Evolutionary conservation across 1,140 invertebrate genomes (phyloP).

Genomic region (Monochamus saltuarius): DNA sequence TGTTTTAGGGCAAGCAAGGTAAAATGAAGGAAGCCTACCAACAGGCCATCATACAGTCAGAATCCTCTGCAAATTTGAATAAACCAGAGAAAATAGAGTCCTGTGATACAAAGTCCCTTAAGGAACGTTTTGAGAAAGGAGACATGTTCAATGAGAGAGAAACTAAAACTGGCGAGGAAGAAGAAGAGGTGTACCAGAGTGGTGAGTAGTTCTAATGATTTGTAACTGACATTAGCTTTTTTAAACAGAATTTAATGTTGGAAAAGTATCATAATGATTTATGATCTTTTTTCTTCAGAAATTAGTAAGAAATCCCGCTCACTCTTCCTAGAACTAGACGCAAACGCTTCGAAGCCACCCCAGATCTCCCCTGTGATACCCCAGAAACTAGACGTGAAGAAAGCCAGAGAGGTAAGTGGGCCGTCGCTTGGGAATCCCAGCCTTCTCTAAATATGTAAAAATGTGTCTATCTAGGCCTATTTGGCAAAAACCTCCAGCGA

Average conservation of each 20-base stretch:
- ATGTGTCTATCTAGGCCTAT: constrained; percentile 52
- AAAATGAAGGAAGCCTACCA: constrained; percentile 92
- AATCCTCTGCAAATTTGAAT: constrained; percentile 44
- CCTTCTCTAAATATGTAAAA: not conserved
- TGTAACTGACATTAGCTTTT: too few species aligned
- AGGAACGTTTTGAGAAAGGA: constrained; percentile 82
- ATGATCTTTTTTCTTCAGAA: constrained; percentile 55
- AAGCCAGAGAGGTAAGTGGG: constrained; percentile 43
- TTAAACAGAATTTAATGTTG: too few species aligned
- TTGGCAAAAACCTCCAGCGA: constrained; percentile 61
- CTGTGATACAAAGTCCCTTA: constrained; percentile 68
- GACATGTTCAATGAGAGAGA: constrained; percentile 66
- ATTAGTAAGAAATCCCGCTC: constrained; percentile 84
- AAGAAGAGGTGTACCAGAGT: constrained; percentile 81
- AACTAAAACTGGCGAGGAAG: constrained; percentile 61
- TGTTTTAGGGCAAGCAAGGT: constrained; percentile 75
- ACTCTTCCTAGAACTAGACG: constrained; percentile 83
- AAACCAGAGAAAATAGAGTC: constrained; percentile 54
- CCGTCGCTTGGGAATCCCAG: not conserved
- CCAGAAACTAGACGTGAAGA: constrained; percentile 46
- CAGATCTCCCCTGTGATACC: constrained; percentile 53
- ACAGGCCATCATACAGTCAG: constrained; percentile 79
- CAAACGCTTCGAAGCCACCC: constrained; percentile 56
- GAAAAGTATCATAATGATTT: too few species aligned
- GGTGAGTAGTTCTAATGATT: constrained; percentile 57